Conservation (phyloP, 2,113 vertebrate species). For the Microtus oregoni region DNA sequence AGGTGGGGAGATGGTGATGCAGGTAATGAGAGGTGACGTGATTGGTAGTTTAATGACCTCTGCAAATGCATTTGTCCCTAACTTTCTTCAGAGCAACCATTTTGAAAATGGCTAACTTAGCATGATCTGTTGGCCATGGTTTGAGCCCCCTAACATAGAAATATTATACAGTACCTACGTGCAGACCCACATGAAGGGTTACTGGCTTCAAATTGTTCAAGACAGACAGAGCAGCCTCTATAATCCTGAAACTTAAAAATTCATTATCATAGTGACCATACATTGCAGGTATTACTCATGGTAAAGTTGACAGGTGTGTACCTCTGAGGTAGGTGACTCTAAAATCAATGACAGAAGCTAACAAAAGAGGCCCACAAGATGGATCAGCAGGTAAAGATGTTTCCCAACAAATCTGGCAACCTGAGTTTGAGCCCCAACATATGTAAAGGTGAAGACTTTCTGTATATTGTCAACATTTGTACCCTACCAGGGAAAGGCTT, state of each 20-base stretch:
- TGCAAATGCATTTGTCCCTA: not conserved
- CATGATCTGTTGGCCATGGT: not conserved
- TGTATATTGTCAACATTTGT: not conserved
- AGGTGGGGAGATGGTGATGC: not conserved
- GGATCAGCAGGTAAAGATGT: not conserved
- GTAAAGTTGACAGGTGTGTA: not conserved
- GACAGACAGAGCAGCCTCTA: not conserved
- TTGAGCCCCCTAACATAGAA: not conserved
- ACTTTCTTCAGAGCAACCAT: not conserved
- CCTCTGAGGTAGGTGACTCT: not conserved
- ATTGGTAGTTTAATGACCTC: not conserved
- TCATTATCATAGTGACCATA: not conserved
- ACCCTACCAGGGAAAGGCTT: not conserved
- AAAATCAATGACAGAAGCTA: not conserved
- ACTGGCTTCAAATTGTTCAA: not conserved
- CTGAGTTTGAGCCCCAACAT: not conserved
- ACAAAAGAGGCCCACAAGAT: not conserved
- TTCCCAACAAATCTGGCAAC: not conserved
- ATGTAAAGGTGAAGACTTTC: not conserved
- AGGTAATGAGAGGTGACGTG: not conserved
- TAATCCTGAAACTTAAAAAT: not conserved
- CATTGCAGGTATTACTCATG: not conserved
- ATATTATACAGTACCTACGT: not conserved
- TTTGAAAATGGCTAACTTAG: not conserved
- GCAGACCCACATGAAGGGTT: not conserved